Evolutionary conservation across 1,140 invertebrate genomes (phyloP), one percentile per base, ranked within the genome.

Genomic region (Tetragonula clypearis): DNA sequence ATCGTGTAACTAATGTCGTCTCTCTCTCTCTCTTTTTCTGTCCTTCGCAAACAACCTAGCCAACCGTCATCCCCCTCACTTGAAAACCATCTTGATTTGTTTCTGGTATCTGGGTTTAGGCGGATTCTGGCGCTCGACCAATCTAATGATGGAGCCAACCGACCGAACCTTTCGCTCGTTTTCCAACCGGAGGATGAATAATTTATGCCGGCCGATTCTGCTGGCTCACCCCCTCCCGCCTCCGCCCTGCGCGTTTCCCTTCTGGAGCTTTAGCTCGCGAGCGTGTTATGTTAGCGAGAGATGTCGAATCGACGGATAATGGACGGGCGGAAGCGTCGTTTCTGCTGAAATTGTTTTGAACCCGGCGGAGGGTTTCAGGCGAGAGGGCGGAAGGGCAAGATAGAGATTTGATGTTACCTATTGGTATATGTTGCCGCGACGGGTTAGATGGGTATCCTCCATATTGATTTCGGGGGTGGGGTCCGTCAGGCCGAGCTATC

Each of bases 1-100:
- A 53, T 83, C 88, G 89, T 88, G 82, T 90, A 90, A 89, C 88
- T 85, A 87, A 89, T 77, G 88, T 87, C 83, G 86, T 41, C 41
- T 41, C 41, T 41, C 41, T 5, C 41, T 41, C 41, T 41, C 41
- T 41, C 41, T 41, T 3, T 41, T 5, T 73, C n/a, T n/a, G 12
- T 30, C n/a, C 53, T 23, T 56, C 12, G 58, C 30, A 17, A 58
- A 26, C 65, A 26, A 17, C 65, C 15, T 49, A 49, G 6, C 41
- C 41, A 8, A 66, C 65, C 14, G 12, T 26, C 15, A 26, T 30
- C 65, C n/a, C 56, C 17, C n/a, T 23, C 65, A n/a, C 26, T 17
- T 5, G 15, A 17, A 49, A 26, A 66, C 68, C 68, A 41, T 41
- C 68, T 23, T 23, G 2, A 41, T 23, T 41, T 5, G 35, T 12